A percentile compares a stretch with the other conserved stretches of the same genome.
phyloP scores from a whole-genome alignment of 2,113 vertebrate species.

The Lasiurus cinereus region DNA sequence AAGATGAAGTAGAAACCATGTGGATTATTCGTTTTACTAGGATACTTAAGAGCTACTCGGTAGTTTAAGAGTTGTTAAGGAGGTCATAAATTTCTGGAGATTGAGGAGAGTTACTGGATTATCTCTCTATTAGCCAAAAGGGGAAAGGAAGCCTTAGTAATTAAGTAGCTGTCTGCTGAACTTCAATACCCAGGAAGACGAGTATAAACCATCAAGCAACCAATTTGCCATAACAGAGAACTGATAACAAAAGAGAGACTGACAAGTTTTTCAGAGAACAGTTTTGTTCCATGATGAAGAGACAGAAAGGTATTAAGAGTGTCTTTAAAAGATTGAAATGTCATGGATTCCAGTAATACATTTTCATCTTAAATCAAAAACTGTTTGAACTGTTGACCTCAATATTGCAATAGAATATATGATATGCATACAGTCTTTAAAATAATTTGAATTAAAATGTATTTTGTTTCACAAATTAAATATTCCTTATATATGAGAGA shows the following conservation, averaged over 20 bases:
- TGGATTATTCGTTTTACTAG: conserved; percentile 39
- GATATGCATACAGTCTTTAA: background rate
- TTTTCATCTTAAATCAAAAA: conserved; percentile 8
- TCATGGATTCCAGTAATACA: background rate
- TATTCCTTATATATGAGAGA: background rate
- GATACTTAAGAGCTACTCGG: conserved; percentile 27
- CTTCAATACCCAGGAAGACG: background rate
- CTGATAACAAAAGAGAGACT: background rate
- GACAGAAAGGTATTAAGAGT: background rate
- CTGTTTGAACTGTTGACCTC: background rate
- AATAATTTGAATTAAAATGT: conserved; percentile 41
- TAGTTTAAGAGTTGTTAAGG: background rate
- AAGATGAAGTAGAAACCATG: background rate
- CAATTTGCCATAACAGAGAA: conserved; percentile 45
- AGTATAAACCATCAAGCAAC: conserved; percentile 35
- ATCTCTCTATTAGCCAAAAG: conserved; percentile 43
- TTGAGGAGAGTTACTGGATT: conserved; percentile 19
- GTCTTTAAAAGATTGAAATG: background rate
- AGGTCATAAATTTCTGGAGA: conserved; percentile 35
- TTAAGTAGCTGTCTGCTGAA: conserved; percentile 48
- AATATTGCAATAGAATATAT: fast-evolving
- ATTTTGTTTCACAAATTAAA: conserved; percentile 24
- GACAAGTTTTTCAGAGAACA: background rate
- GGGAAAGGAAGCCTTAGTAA: conserved; percentile 32
- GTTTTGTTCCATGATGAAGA: conserved; percentile 21